Evolutionary conservation across 2,113 vertebrate genomes (phyloP), one percentile per base, ranked within the genome.

Genomic region (Numida meleagris): DNA sequence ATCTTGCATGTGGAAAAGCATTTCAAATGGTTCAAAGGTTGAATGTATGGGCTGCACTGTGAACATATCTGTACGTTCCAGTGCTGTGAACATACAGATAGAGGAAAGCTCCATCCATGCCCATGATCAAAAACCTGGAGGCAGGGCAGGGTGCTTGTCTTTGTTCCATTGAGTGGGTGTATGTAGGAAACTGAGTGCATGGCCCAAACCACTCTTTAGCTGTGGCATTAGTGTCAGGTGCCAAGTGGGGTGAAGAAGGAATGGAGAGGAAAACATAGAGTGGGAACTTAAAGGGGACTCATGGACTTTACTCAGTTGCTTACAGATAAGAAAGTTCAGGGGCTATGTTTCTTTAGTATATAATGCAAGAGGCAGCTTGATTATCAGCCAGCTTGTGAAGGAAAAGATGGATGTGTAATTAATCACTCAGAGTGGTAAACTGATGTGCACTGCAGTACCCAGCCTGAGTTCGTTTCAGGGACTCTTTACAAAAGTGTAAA

Each of bases 101-200:
- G 19, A 48, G 51, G 38, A 73, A 27, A 0, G 0, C 31, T 33
- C 24, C 14, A 1, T 33, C 24, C 14, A 1, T 27, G n/a, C 12
- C 25, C 14, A 6, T 27, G 46, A 51, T 17, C n/a, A 68, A 88
- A 71, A 34, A 21, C 48, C 61, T 53, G n/a, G 0, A 0, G 12
- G 53, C 4, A 14, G 46, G 31, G 36, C n/a, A n/a, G n/a, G n/a
- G n/a, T n/a, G n/a, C 43, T 70, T 71, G 40, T 9, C n/a, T 81
- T 65, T 24, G 36, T 0, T 2, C 36, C 42, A 43, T 14, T 34
- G 70, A 38, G 55, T 0, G 70, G 43, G 55, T 0, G 1, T 4
- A 7, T 18, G 43, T 31, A 84, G 53, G 50, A 77, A 80, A 73
- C 48, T 2, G 3, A 12, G 46, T 2, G 1, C 18, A 25, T 0